A percentile compares a stretch with the other conserved stretches of the same genome.
Conservation (phyloP, 2,888 invertebrate species). For the Anthrax anthrax region DNA sequence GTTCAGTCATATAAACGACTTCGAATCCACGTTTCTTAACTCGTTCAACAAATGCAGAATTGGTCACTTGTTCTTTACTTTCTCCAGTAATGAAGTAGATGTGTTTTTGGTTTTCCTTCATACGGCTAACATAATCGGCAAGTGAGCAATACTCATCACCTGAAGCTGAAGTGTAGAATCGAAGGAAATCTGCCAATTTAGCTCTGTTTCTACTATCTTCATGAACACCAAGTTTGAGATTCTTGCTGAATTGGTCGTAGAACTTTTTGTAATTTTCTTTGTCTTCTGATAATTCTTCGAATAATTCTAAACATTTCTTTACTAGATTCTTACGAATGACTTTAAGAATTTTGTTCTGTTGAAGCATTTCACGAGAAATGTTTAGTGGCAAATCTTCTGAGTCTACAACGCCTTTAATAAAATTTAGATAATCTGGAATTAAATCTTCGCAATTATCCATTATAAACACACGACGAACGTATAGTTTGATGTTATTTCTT, state of each 20-base stretch:
- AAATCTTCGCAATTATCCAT: slow-evolving; percentile 99
- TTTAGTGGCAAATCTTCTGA: slow-evolving; percentile 96
- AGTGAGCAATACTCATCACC: slow-evolving; percentile 90
- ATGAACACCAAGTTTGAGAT: slow-evolving; percentile 92
- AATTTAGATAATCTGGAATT: slow-evolving; percentile 97
- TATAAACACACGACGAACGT: slow-evolving; percentile 95
- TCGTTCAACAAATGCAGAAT: slow-evolving; percentile 94
- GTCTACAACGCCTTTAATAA: slow-evolving; percentile 96
- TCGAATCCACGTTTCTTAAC: slow-evolving; percentile 97
- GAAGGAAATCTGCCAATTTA: slow-evolving; percentile 76
- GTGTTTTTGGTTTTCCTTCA: slow-evolving; percentile 97
- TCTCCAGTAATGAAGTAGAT: slow-evolving; percentile 98
- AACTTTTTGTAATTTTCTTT: slow-evolving; percentile 97
- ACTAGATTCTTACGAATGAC: slow-evolving; percentile 98
- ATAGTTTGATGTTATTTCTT: slow-evolving; percentile 97
- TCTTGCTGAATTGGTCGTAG: slow-evolving; percentile 97
- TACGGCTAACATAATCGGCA: slow-evolving; percentile 90
- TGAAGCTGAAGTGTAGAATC: slow-evolving; percentile 87
- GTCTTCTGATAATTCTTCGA: slow-evolving; percentile 91
- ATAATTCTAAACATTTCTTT: slow-evolving; percentile 94
- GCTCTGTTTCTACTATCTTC: slow-evolving; percentile 91
- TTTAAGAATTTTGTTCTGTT: slow-evolving; percentile 97
- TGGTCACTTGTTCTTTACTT: slow-evolving; percentile 82
- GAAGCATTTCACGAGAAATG: slow-evolving; percentile 98
- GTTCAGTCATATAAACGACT: slow-evolving; percentile 97